Base-by-base conservation (phyloP, 2,113 vertebrate species). In the Archilochus colubris region DNA sequence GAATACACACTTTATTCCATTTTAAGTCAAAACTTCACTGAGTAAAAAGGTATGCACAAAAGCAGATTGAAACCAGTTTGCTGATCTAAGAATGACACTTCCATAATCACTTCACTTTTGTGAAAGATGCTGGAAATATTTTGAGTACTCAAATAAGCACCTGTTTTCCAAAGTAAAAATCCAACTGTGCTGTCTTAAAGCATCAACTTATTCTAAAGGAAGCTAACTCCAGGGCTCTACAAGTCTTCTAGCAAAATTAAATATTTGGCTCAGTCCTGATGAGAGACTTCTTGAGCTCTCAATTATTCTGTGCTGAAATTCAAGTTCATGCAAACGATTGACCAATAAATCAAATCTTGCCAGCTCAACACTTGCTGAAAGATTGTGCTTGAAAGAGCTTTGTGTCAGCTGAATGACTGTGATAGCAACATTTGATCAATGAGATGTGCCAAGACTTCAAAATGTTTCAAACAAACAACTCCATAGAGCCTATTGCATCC, bases 321-420 rank as follows among this genome's bases (percentile, higher is more conserved):
- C n/a, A 94, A 69, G 46, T 67, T 95, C 77, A 84, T 19, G 30
- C 75, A 80, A 55, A 88, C 0, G 0, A 69, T 3, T 83, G 66
- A 90, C 61, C 75, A 82, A 6, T 81, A 77, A 88, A 68, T 24
- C 77, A 92, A 80, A 59, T 66, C 75, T 61, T 82, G 72, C 69
- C 30, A 91, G 19, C 50, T 89, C 72, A 86, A 96, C 91, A 63
- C 38, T 11, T 70, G 94, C 63, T 95, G 79, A 97, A 95, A 96
- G 88, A 80, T 2, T 30, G 36, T n/a, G 57, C 46, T 78, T 79
- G 64, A 16, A 67, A 70, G 69, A 58, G 40, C 18, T 88, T 81
- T 84, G 21, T 75, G 62, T 82, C 91, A 94, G 92, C 50, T 84
- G 40, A 64, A 94, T 57, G 51, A 59, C 28, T 80, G 73, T 12